Evolutionary conservation across 2,888 invertebrate species (phyloP).

Genomic region (Plagiodera versicolora): DNA sequence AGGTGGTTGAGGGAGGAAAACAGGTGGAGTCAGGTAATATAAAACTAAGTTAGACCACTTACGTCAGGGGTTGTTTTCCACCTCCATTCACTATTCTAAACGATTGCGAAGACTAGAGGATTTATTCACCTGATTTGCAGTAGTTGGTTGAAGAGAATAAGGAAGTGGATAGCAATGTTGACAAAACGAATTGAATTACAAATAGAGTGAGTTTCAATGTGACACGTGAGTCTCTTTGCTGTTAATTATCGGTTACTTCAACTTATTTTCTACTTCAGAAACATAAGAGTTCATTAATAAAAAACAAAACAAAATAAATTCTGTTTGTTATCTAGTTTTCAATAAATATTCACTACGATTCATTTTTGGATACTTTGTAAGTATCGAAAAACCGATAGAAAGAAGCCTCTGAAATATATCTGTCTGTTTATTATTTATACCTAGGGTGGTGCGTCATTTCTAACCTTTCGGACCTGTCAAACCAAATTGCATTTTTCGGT

Average conservation of each 20-base stretch:
- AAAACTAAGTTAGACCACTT: slow-evolving; percentile 15
- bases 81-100: background rate
- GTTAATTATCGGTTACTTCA: too few species aligned
- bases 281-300: too few species aligned
- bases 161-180: too few species aligned
- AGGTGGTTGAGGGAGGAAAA: slow-evolving; percentile 31
- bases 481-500: slow-evolving; percentile 46
- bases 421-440: slow-evolving; percentile 32
- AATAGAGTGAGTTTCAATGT: too few species aligned
- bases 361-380: slow-evolving; percentile 1
- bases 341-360: too few species aligned
- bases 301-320: too few species aligned
- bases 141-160: too few species aligned
- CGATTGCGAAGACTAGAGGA: background rate
- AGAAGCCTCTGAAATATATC: slow-evolving; percentile 32
- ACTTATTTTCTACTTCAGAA: too few species aligned
- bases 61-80: slow-evolving; percentile 1
- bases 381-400: slow-evolving; percentile 29
- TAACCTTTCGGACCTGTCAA: slow-evolving; percentile 42
- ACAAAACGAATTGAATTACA: too few species aligned
- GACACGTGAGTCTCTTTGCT: too few species aligned
- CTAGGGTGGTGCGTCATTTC: slow-evolving; percentile 32
- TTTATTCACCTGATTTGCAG: too few species aligned
- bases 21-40: slow-evolving; percentile 33
- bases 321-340: too few species aligned